Conservation (phyloP, 2,797 vertebrate species). For the Allochrocebus solatus region DNA sequence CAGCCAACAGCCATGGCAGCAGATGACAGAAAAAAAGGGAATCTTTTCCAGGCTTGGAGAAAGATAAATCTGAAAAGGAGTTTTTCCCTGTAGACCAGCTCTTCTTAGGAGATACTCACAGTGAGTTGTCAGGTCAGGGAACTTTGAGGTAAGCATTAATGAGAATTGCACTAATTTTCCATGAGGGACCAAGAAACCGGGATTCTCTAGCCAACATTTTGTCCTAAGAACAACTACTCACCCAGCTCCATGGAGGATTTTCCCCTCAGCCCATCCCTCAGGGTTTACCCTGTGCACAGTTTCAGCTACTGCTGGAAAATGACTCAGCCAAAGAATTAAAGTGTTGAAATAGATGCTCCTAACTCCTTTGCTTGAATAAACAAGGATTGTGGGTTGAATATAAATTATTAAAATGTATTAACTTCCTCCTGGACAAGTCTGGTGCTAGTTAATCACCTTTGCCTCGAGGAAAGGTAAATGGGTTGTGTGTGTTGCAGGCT, state of each 20-base stretch:
- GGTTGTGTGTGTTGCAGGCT: neutral
- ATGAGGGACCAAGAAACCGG: neutral
- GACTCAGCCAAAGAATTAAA: neutral
- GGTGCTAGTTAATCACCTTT: neutral
- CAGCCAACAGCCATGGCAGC: neutral
- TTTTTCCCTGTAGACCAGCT: neutral
- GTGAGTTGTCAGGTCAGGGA: neutral
- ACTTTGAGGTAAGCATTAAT: neutral
- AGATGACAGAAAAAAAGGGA: neutral
- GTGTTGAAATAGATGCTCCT: neutral
- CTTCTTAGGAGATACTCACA: neutral
- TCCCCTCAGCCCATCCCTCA: neutral
- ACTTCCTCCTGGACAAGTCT: neutral
- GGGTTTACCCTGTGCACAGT: neutral
- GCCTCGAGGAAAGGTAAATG: neutral
- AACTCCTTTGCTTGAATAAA: conserved; percentile 12
- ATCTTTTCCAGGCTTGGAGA: neutral
- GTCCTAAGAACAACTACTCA: neutral
- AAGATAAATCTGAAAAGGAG: neutral
- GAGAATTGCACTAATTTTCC: neutral
- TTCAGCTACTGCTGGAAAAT: neutral
- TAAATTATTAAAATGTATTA: neutral
- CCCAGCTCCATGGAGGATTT: neutral
- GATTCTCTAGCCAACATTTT: neutral
- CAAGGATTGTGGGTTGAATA: neutral